Base-by-base conservation (phyloP, 37 sponge, comb jelly and placozoan genomes). In the Sycon ciliatum region DNA sequence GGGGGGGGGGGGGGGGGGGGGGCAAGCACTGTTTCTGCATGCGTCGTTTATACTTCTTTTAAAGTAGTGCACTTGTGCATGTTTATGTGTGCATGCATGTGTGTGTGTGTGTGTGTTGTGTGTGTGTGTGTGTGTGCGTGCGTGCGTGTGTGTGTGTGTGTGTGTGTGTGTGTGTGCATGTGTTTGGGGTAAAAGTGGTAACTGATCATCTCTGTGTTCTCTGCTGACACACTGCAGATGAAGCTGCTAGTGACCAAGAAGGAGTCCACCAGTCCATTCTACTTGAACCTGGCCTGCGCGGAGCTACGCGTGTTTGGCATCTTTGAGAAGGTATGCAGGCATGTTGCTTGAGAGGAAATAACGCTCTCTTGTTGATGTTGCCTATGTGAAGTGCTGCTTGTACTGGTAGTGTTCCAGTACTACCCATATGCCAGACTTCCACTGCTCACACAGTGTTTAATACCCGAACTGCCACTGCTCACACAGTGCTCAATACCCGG, bases 271-370 rank as follows among this genome's bases (percentile, higher is more conserved):
- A 92, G 82, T 34, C 99, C 99, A 68, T 86, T 92, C 24, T 98
- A 81, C 65, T 83, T 98, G 11, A 83, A 82, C 56, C 67, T 98
- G 16, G 95, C 90, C 11, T 93, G 95, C 56, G 95, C 89, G 37
- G 95, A 93, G 53, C 80, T 93, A 4, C 72, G 95, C 38, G 84
- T 93, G 66, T 93, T 93, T 80, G 95, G 95, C 30, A 66, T 93
- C 3, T 93, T 86, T 68, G 95, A 93, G 56, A 77, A 89, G 56
- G 84, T 93, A 0, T 46, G 74, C 16, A 60, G 49, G 13, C 13
- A 18, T 42, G 49, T 9, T 9, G 9, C 49, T 42, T 42, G 13
- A n/a, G n/a, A n/a, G n/a, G n/a, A n/a, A n/a, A n/a, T n/a, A n/a
- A n/a, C n/a, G n/a, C n/a, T n/a, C n/a, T n/a, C n/a, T n/a, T n/a